phyloP scores from a whole-genome alignment of 2,797 vertebrate genomes.

The Setipinna tenuifilis region DNA sequence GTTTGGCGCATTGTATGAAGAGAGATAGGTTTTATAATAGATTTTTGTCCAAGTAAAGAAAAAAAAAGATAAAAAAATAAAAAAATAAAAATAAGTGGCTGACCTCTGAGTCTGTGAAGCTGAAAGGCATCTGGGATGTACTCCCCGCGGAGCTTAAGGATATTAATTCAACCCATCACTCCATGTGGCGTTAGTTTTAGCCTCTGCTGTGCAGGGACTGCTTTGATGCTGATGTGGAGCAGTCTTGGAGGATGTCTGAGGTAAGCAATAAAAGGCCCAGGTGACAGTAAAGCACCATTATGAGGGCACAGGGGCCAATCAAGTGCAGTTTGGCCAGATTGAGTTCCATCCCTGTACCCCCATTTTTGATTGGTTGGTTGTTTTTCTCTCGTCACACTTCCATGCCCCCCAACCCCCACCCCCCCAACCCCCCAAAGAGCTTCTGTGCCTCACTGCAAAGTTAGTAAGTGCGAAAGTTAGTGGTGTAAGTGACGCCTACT shows the following conservation, averaged over 20 bases:
- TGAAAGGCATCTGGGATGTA: conserved; percentile 67
- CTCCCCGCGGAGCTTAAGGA: conserved; percentile 69
- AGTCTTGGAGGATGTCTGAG: conserved; percentile 60
- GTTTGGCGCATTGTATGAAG: conserved; percentile 67
- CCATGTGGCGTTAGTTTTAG: conserved; percentile 62
- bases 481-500: not conserved
- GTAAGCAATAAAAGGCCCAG: conserved; percentile 60
- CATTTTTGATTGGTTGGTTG: conserved; percentile 23
- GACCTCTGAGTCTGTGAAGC: conserved; percentile 74
- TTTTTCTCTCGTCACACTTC: conserved; percentile 14
- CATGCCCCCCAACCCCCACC: not conserved
- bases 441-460: not conserved
- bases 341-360: not conserved
- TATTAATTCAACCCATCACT: conserved; percentile 74
- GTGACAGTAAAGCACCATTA: conserved; percentile 57
- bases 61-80: not conserved
- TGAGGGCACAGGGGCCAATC: conserved; percentile 21
- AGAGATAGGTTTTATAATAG: conserved; percentile 80
- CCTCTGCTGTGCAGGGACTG: conserved; percentile 44
- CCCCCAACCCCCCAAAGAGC: not conserved
- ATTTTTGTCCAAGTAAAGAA: conserved; percentile 74
- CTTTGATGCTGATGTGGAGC: conserved; percentile 53
- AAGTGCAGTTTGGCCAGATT: conserved; percentile 28
- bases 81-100: conserved; percentile 73
- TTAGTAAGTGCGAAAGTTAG: not conserved